A percentile compares a stretch with the other conserved stretches of the same genome.
Evolutionary conservation across 1,140 invertebrate species (phyloP).

Genomic region (Lordiphosa mommai): DNA sequence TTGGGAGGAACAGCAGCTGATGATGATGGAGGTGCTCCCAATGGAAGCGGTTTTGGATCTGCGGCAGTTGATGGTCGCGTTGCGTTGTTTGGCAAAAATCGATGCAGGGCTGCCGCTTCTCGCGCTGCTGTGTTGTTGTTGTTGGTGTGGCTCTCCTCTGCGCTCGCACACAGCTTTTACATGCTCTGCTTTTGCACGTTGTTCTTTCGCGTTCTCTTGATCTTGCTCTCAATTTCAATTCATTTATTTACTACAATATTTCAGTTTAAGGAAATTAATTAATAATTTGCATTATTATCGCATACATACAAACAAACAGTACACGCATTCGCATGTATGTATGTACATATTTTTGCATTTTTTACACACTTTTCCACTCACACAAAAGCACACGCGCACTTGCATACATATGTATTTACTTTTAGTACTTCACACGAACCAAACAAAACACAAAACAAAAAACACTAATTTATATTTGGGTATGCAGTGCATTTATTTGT

Average conservation of each 20-base stretch:
- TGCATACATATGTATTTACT: too few species aligned
- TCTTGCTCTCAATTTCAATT: conserved; percentile 9
- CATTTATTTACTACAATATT: conserved; percentile 8
- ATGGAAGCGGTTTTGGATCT: conserved; percentile 2
- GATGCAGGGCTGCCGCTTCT: conserved; percentile 14
- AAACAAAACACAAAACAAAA: conserved; percentile 8
- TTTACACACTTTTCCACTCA: too few species aligned
- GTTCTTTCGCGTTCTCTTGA: conserved; percentile 6
- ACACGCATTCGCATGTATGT: not conserved
- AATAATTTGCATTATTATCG: conserved; percentile 6
- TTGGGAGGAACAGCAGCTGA: not conserved
- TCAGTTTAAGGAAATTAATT: not conserved
- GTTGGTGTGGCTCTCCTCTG: conserved; percentile 1
- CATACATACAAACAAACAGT: conserved; percentile 2
- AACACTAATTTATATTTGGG: conserved; percentile 1
- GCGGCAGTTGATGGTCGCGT: conserved; percentile 1
- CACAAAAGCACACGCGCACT: too few species aligned
- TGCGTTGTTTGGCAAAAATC: conserved; percentile 28
- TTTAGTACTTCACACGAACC: conserved; percentile 4
- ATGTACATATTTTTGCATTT: conserved; percentile 1
- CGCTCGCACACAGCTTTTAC: conserved; percentile 12
- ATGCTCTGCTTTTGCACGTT: conserved; percentile 12
- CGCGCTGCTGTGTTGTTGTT: conserved; percentile 17
- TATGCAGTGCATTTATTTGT: conserved; percentile 9
- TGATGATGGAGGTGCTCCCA: not conserved